Evolutionary conservation across 2,113 vertebrate genomes (phyloP), one percentile per base, ranked within the genome.

Genomic region (Macheiramphus alcinus): DNA sequence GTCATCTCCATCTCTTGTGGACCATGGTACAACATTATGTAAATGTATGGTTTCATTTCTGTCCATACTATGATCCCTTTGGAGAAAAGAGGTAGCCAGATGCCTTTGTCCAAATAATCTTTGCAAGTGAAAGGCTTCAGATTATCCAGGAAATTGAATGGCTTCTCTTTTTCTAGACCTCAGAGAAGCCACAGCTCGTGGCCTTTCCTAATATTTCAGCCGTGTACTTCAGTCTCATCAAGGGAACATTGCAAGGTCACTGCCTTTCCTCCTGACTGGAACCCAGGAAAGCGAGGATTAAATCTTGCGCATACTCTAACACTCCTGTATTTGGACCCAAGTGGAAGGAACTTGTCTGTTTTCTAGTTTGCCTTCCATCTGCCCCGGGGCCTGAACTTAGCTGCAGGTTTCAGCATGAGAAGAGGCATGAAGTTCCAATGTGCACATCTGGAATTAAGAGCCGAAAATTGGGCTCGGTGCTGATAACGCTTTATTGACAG

Each of bases 401-500:
- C 89, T 86, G n/a, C 47, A 83, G 53, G 43, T 53, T 95, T 83
- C 62, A 2, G 42, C 48, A 62, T 73, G 42, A 79, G 88, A 90
- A 96, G 90, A 94, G 85, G 90, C 76, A 81, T 20, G 95, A 94
- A 78, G 85, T 93, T 95, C 85, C 93, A 93, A 15, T 3, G 52
- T 47, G 65, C 92, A 98, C 97, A 97, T 98, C 97, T 98, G 98
- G 98, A 96, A 94, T 87, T 91, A 97, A 98, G 95, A 97, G 94
- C 88, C 2, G 40, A 97, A 96, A 95, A 83, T 93, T 82, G 80
- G 70, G 93, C 90, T 94, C 75, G 55, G 94, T 83, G 97, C 96
- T 92, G 94, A 97, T 98, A 96, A 96, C 56, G 66, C 97, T 97
- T 98, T 97, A 98, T 96, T 98, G 98, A 97, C 96, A 96, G 96